Evolutionary conservation across 2,113 vertebrate species (phyloP), one percentile per base, ranked within the genome.

Genomic region (Clarias macrocephalus): DNA sequence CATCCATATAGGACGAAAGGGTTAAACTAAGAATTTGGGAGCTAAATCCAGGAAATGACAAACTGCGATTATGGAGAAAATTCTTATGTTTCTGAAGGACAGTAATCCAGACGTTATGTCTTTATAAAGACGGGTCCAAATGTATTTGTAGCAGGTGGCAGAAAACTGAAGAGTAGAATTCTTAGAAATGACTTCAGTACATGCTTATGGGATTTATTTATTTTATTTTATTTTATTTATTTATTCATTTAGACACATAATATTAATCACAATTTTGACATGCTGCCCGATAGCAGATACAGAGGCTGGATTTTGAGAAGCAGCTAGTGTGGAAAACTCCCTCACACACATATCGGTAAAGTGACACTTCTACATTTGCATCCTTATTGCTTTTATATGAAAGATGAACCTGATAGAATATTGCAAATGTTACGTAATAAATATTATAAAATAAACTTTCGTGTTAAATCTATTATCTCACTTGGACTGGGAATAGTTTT

Each of bases 51-150:
- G 30, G 30, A 16, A 72, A 72, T 0, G 18, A 72, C 28, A 37
- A 72, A 72, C 12, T 72, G 19, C 30, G 5, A 30, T 68, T 28
- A 30, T 6, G n/a, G 30, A 48, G 37, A 21, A 52, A 84, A 60
- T 48, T 23, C 30, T 42, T 48, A 10, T 25, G 48, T 57, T 83
- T 66, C 86, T 52, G 59, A 76, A 10, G 5, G 18, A 75, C 3
- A 30, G 30, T 42, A 57, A 68, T 57, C 19, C 73, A 70, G 59
- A 60, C 73, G 37, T 42, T 77, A 57, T 87, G 54, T 87, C 76
- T 87, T 84, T 84, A 28, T 87, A 79, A 52, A 79, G 60, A n/a
- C 9, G 5, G n/a, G 54, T 13, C 23, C 48, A 75, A 70, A 79
- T 84, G 59, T 84, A 70, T 80, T 88, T 37, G 79, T 62, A 84